These are phyloP conservation scores for Anoplolepis gracilipes DNA, from an alignment of 1,140 invertebrate genomes.

Conservation along the genomic window DNA sequence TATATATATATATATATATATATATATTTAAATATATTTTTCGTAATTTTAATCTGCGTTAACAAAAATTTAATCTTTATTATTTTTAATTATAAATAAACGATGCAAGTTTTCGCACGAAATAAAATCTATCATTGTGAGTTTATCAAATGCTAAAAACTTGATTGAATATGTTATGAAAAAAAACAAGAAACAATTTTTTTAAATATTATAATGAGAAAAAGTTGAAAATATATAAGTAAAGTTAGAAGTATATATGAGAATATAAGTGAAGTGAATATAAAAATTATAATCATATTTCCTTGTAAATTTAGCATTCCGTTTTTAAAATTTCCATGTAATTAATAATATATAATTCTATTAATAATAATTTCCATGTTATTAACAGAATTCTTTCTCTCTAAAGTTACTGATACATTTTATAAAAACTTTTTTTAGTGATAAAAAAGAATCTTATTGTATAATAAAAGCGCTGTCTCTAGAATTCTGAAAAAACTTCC, in stretches of 20 bases:
- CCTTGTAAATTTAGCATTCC: neutral
- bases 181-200: neutral
- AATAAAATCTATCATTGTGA: neutral
- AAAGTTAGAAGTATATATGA: neutral
- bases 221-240: neutral
- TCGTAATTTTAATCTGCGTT: neutral
- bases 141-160: neutral
- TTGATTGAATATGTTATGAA: neutral
- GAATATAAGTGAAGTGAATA: no score
- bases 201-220: neutral
- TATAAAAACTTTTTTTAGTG: neutral
- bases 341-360: no score
- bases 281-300: no score
- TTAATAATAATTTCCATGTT: no score
- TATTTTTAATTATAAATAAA: neutral
- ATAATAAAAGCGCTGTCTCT: neutral
- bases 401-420: neutral
- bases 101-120: neutral
- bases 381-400: neutral
- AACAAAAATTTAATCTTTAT: conserved; percentile 22
- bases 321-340: conserved; percentile 11
- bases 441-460: neutral
- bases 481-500: neutral
- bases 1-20: conserved; percentile 49
- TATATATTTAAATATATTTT: neutral